A percentile compares a stretch with the other conserved stretches of the same genome.
Evolutionary conservation across 2,888 invertebrate species (phyloP).

Genomic region (Brenthis hecate): DNA sequence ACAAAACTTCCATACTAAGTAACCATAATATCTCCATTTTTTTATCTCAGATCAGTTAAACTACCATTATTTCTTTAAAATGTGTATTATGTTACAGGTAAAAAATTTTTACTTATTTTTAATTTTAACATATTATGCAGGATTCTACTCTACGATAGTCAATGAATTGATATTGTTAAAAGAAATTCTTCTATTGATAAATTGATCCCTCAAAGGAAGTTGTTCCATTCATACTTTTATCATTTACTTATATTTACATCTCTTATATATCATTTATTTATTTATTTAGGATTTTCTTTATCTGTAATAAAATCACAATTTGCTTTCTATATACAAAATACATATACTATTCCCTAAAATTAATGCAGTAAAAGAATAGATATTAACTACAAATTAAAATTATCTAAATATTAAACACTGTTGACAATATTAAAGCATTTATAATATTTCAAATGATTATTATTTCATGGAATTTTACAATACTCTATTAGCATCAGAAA

Average conservation of each 20-base stretch:
- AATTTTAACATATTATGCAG: conserved; percentile 23
- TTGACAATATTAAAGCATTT: no score
- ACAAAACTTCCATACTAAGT: conserved; percentile 49
- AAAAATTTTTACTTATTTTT: conserved; percentile 26
- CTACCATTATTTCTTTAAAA: conserved; percentile 11
- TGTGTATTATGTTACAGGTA: conserved; percentile 14
- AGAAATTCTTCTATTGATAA: conserved; percentile 58
- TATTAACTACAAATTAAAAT: neutral
- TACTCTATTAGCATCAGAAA: no score
- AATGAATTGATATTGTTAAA: conserved; percentile 48
- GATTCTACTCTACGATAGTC: conserved; percentile 14
- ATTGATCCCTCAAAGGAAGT: conserved; percentile 73
- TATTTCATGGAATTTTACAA: no score
- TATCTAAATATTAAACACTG: conserved; percentile 12
- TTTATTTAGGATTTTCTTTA: conserved; percentile 24
- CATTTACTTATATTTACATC: conserved; percentile 44
- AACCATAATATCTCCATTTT: conserved; percentile 53
- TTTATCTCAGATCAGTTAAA: conserved; percentile 11
- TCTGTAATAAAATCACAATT: conserved; percentile 35
- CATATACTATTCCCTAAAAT: neutral
- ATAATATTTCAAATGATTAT: no score
- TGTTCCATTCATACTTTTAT: conserved; percentile 44
- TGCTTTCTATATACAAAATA: no score
- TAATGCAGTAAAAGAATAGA: neutral
- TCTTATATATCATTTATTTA: conserved; percentile 32